Evolutionary conservation across 2,888 invertebrate species (phyloP).

Genomic region (Papilio elwesi): DNA sequence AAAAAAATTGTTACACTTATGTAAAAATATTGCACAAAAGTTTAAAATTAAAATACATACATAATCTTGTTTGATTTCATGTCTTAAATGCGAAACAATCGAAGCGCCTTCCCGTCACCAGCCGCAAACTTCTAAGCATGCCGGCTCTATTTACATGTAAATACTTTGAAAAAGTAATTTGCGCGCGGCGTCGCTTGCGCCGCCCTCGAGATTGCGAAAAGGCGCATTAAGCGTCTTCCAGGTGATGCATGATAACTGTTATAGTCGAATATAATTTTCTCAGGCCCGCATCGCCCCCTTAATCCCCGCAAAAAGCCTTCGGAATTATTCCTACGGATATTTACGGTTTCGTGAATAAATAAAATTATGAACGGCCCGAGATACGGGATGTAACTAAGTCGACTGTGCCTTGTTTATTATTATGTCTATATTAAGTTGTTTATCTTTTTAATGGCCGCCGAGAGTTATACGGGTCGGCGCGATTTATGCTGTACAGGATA

Average conservation of each 20-base stretch:
- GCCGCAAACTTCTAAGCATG: conserved; percentile 64
- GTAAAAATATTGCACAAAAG: conserved; percentile 46
- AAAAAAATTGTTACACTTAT: no score
- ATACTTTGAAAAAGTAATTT: conserved; percentile 85
- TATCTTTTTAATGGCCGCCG: conserved; percentile 81
- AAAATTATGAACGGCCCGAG: conserved; percentile 78
- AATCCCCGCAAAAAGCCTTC: conserved; percentile 83
- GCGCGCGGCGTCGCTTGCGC: conserved; percentile 72
- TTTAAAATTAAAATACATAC: neutral
- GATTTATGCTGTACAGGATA: conserved; percentile 79
- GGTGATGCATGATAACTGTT: conserved; percentile 85
- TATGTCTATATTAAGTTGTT: conserved; percentile 84
- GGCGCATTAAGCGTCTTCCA: conserved; percentile 82
- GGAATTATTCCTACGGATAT: conserved; percentile 83
- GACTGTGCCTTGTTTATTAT: conserved; percentile 77
- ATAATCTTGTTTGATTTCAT: conserved; percentile 42
- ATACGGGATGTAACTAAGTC: conserved; percentile 73
- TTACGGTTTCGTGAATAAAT: conserved; percentile 84
- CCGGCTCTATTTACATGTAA: conserved; percentile 82
- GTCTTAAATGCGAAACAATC: conserved; percentile 23
- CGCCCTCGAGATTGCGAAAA: conserved; percentile 83
- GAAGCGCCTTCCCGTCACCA: conserved; percentile 51
- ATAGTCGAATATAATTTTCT: conserved; percentile 84
- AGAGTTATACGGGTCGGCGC: conserved; percentile 80
- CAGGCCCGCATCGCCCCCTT: conserved; percentile 81